Percentiles rank a stretch among this genome's conserved stretches.
Evolutionary conservation across 2,113 vertebrate genomes (phyloP).

Genomic region (Asarcornis scutulata): DNA sequence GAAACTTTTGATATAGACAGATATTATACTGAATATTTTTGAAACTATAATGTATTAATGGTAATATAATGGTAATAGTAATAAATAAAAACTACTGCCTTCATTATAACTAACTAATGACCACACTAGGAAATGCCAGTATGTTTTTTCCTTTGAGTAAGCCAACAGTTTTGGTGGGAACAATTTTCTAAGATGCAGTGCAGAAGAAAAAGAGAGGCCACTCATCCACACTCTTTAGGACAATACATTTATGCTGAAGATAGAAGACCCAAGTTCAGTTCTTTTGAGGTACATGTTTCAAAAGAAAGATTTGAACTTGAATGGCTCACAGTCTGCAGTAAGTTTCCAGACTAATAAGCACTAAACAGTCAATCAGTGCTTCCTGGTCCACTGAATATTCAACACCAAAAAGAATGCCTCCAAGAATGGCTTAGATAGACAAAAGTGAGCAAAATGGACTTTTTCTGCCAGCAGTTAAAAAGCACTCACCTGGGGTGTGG

Average conservation of each 20-base stretch:
- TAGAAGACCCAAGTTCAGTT: not conserved
- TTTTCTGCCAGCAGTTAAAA: not conserved
- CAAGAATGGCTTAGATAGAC: not conserved
- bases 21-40: not conserved
- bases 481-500: not conserved
- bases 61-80: not conserved
- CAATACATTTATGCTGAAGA: not conserved
- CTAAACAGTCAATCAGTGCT: not conserved
- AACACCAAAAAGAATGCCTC: not conserved
- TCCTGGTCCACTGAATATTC: not conserved
- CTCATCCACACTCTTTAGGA: not conserved
- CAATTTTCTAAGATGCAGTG: not conserved
- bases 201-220: not conserved
- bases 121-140: not conserved
- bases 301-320: not conserved
- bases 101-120: not conserved
- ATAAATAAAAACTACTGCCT: not conserved
- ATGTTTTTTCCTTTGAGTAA: not conserved
- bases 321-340: not conserved
- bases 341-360: not conserved
- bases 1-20: not conserved
- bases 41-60: not conserved
- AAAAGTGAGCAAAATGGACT: not conserved
- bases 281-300: not conserved
- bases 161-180: not conserved